phyloP scores from a whole-genome alignment of 2,797 vertebrate species.

The Tragelaphus oryx region DNA sequence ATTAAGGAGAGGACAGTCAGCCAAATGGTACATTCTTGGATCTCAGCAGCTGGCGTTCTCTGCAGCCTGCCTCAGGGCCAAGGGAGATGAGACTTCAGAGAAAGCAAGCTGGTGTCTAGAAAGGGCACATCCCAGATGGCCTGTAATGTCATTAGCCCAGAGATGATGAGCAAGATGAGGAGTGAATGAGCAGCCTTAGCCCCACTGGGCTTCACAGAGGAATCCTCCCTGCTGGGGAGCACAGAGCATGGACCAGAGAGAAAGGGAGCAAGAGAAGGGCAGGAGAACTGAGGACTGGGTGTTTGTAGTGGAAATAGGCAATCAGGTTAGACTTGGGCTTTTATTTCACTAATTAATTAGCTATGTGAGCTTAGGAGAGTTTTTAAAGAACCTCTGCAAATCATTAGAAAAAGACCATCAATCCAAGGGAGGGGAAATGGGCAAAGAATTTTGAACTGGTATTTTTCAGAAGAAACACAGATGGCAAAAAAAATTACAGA shows the following conservation, averaged over 20 bases:
- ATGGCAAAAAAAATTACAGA: background rate
- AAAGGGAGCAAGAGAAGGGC: background rate
- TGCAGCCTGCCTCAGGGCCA: background rate
- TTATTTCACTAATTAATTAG: background rate
- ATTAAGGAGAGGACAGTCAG: background rate
- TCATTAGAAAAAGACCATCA: background rate
- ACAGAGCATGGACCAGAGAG: background rate
- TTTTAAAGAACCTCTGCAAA: background rate
- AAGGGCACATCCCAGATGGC: background rate
- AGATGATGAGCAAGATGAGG: background rate
- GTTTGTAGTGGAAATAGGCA: fast-evolving
- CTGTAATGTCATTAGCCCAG: background rate
- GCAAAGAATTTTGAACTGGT: slow-evolving; percentile 32
- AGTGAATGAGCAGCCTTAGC: background rate
- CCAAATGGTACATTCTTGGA: slow-evolving; percentile 35
- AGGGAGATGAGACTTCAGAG: slow-evolving; percentile 11
- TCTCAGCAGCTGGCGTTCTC: background rate
- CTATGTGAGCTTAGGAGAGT: background rate
- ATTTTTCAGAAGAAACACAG: slow-evolving; percentile 49
- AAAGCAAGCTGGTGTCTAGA: background rate
- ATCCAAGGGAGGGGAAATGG: background rate
- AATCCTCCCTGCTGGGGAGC: background rate
- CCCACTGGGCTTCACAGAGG: background rate
- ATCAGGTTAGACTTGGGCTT: background rate
- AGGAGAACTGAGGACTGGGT: background rate